Conservation (phyloP, 1,140 invertebrate species). For the Drosophila bifasciata region DNA sequence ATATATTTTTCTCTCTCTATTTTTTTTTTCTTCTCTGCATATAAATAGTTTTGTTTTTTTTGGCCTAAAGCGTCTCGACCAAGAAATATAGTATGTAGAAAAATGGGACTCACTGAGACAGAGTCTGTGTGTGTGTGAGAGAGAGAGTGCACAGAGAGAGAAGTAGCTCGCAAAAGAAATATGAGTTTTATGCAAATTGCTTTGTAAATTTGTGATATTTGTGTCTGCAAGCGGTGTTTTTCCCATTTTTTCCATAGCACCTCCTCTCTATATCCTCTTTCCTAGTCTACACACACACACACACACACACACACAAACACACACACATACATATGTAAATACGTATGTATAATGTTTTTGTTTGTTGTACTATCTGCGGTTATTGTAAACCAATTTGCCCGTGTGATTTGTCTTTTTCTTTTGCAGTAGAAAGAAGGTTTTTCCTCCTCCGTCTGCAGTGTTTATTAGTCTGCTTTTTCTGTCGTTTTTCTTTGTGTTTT, state of each 20-base stretch:
- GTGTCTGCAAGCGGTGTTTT: slow-evolving; percentile 67
- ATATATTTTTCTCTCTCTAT: slow-evolving; percentile 16
- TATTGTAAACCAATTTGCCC: slow-evolving; percentile 81
- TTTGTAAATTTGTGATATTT: slow-evolving; percentile 76
- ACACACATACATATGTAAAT: slow-evolving; percentile 20
- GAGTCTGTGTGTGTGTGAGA: no score
- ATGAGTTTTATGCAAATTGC: slow-evolving; percentile 81
- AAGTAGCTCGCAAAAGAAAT: slow-evolving; percentile 63
- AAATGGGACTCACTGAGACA: slow-evolving; percentile 26
- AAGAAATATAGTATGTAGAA: slow-evolving; percentile 24
- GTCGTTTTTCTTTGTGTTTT: slow-evolving; percentile 11
- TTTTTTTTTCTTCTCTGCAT: slow-evolving; percentile 59
- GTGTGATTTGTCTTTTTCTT: slow-evolving; percentile 73
- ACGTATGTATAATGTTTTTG: slow-evolving; percentile 26
- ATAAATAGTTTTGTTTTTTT: slow-evolving; percentile 65
- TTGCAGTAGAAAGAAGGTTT: slow-evolving; percentile 36
- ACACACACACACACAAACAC: no score
- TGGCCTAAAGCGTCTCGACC: slow-evolving; percentile 33
- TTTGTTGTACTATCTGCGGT: slow-evolving; percentile 43
- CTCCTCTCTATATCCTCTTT: neutral
- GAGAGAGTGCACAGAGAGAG: slow-evolving; percentile 40
- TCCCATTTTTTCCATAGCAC: slow-evolving; percentile 35
- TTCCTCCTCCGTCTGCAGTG: slow-evolving; percentile 15
- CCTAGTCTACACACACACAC: no score
- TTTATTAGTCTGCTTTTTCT: slow-evolving; percentile 36